Percentiles rank a stretch among this genome's conserved stretches.
Evolutionary conservation across 2,113 vertebrate genomes (phyloP).

Genomic region (Cynopterus brachyotis): DNA sequence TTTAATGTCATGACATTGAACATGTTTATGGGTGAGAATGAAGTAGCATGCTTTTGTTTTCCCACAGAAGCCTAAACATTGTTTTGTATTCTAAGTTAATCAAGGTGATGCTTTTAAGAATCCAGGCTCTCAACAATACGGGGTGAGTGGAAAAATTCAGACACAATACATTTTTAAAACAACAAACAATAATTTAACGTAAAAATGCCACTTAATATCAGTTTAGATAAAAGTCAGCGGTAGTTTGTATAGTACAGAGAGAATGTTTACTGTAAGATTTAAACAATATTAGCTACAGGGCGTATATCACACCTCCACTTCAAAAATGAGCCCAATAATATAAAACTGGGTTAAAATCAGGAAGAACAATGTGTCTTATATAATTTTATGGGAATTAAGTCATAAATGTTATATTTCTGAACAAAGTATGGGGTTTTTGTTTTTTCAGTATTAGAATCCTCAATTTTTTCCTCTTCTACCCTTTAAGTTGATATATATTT

Average conservation of each 20-base stretch:
- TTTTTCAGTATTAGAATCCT: neutral
- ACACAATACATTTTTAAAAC: neutral
- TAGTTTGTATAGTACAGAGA: neutral
- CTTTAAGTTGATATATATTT: neutral
- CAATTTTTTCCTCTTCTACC: neutral
- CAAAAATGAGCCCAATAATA: neutral
- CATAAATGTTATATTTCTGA: neutral
- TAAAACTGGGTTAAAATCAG: neutral
- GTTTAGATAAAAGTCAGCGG: neutral
- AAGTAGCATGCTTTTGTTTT: neutral
- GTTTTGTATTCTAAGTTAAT: neutral
- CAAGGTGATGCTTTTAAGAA: neutral
- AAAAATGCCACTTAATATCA: neutral
- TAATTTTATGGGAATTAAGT: neutral
- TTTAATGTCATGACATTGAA: neutral
- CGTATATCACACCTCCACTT: neutral
- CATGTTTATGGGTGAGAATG: neutral
- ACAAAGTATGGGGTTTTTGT: neutral
- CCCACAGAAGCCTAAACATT: neutral
- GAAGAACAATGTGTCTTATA: neutral
- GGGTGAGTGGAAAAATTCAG: neutral
- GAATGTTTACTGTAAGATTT: neutral
- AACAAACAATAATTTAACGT: neutral
- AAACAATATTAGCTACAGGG: neutral
- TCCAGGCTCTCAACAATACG: neutral